These are phyloP conservation scores for Xylocampa areola DNA, from an alignment of 2,888 invertebrate genomes.

Conservation along the genomic window DNA sequence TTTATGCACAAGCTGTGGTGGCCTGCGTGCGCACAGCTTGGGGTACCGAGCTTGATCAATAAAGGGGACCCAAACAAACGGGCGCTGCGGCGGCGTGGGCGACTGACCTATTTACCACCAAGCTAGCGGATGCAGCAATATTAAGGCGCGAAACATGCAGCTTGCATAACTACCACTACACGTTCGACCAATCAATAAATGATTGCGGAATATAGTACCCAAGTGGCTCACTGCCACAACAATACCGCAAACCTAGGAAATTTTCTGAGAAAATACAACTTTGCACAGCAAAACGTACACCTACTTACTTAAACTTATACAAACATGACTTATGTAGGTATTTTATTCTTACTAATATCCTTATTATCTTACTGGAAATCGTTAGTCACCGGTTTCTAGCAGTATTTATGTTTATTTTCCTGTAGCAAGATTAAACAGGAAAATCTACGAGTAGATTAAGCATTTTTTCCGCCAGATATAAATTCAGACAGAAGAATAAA, in stretches of 20 bases:
- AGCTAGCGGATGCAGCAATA: conserved; percentile 64
- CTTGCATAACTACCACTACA: conserved; percentile 39
- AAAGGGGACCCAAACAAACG: conserved; percentile 87
- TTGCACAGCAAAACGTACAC: conserved; percentile 12
- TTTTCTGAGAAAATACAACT: conserved; percentile 37
- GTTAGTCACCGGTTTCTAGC: conserved; percentile 29
- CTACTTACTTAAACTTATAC: conserved; percentile 27
- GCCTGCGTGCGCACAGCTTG: conserved; percentile 80
- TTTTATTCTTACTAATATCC: conserved; percentile 44
- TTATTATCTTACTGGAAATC: conserved; percentile 55
- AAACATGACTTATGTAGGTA: conserved; percentile 40
- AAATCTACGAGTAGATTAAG: conserved; percentile 33
- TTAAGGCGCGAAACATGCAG: conserved; percentile 56
- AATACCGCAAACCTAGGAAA: conserved; percentile 43
- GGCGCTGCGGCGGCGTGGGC: conserved; percentile 78
- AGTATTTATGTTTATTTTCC: conserved; percentile 43
- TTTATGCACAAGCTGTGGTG: conserved; percentile 58
- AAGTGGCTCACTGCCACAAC: conserved; percentile 18
- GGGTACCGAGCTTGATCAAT: conserved; percentile 76
- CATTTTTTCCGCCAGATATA: conserved; percentile 35
- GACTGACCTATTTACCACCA: conserved; percentile 82
- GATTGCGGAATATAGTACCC: conserved; percentile 12
- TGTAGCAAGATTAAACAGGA: conserved; percentile 49
- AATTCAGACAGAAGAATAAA: too few species aligned
- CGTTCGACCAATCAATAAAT: conserved; percentile 32